Conservation (phyloP, 2,888 invertebrate genomes). For the Drosophila lutescens region DNA sequence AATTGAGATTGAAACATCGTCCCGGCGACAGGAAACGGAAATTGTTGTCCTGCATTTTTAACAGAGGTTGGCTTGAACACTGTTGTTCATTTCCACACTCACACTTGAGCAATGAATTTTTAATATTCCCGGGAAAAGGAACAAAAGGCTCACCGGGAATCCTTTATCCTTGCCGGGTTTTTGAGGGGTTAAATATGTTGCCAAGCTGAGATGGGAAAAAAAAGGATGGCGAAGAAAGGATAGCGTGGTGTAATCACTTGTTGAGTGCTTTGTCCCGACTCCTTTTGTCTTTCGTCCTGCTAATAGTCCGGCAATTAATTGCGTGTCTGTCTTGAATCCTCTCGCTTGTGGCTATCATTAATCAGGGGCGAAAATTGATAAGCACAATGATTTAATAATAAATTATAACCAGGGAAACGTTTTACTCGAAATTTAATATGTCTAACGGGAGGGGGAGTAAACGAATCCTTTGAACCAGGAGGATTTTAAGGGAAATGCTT, state of each 20-base stretch:
- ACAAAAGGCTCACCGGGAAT: constrained; percentile 17
- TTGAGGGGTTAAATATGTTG: constrained; percentile 51
- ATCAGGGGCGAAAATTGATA: constrained; percentile 68
- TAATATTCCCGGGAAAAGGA: constrained; percentile 41
- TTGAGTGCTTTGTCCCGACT: constrained; percentile 31
- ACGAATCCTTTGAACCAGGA: background rate
- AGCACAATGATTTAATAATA: constrained; percentile 46
- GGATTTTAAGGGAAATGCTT: too few species aligned
- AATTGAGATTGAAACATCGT: constrained; percentile 54
- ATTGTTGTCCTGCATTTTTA: constrained; percentile 79
- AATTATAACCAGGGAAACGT: constrained; percentile 17
- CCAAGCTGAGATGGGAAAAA: constrained; percentile 17
- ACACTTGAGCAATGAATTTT: constrained; percentile 62
- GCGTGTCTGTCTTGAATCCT: constrained; percentile 24
- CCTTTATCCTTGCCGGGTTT: constrained; percentile 7
- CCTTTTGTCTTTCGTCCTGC: constrained; percentile 18
- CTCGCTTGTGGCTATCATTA: constrained; percentile 49
- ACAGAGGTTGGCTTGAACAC: constrained; percentile 62
- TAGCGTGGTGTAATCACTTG: constrained; percentile 32
- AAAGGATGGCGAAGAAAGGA: constrained; percentile 8
- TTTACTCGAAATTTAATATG: constrained; percentile 2
- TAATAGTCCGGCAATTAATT: constrained; percentile 61
- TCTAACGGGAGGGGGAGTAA: background rate
- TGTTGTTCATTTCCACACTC: constrained; percentile 46
- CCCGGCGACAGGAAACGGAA: constrained; percentile 72